Evolutionary conservation across 2,113 vertebrate genomes (phyloP).

Genomic region (Notothenia rossii): DNA sequence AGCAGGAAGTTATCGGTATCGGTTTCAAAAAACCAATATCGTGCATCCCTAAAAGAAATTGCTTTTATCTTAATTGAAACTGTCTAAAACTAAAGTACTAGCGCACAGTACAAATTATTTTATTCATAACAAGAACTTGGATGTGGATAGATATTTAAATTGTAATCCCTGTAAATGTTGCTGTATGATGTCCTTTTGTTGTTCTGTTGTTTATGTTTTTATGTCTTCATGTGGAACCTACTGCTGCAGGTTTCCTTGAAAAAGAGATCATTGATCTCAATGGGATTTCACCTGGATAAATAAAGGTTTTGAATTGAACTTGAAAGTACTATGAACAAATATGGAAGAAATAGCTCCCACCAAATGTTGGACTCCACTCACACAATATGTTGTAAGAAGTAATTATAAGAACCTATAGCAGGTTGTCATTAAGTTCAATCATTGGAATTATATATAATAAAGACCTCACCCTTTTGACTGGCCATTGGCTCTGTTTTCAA

Average conservation of each 20-base stretch:
- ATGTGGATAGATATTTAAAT: too few relatives aligned
- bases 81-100: background rate
- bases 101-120: background rate
- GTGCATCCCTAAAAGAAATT: background rate
- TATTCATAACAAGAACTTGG: too few relatives aligned
- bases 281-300: too few relatives aligned
- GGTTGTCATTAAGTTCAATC: background rate
- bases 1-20: too few relatives aligned
- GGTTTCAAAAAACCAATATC: too few relatives aligned
- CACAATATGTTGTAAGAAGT: background rate
- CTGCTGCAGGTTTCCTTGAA: too few relatives aligned
- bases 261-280: too few relatives aligned
- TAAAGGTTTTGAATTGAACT: too few relatives aligned
- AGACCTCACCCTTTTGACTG: conserved; percentile 95
- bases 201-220: too few relatives aligned
- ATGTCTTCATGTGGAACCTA: too few relatives aligned
- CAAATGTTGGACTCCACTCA: background rate
- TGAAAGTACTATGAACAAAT: background rate
- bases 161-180: too few relatives aligned
- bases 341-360: background rate
- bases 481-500: conserved; percentile 98
- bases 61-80: background rate
- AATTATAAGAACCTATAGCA: background rate
- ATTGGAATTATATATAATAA: background rate
- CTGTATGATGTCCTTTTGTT: too few relatives aligned